A percentile compares a stretch with the other conserved stretches of the same genome.
These are phyloP conservation scores for Arenaria interpres DNA, from an alignment of 2,113 vertebrate species.

Conservation along the genomic window DNA sequence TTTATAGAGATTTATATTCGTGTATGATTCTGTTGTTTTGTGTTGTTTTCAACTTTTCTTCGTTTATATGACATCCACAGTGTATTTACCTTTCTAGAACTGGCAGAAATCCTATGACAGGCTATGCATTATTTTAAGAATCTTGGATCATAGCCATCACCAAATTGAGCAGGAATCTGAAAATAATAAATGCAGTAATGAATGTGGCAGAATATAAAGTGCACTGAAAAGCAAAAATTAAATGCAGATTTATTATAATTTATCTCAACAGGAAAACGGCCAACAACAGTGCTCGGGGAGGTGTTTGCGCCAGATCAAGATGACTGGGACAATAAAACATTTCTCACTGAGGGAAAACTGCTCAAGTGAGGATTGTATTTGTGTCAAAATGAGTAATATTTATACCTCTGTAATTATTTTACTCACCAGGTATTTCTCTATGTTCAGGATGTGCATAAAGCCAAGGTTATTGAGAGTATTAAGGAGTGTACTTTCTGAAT, in stretches of 20 bases:
- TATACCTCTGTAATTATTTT: conserved; percentile 52
- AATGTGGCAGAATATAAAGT: conserved; percentile 3
- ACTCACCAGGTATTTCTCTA: neutral
- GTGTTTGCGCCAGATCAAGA: conserved; percentile 88
- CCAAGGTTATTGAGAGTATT: neutral
- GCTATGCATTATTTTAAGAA: conserved; percentile 1
- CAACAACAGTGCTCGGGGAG: conserved; percentile 83
- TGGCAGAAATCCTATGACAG: neutral
- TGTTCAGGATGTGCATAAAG: neutral
- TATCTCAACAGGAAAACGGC: conserved; percentile 81
- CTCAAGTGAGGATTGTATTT: conserved; percentile 80
- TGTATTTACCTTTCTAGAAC: neutral
- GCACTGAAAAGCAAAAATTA: conserved; percentile 47
- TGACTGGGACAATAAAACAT: conserved; percentile 94
- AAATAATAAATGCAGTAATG: conserved; percentile 39
- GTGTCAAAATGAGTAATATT: conserved; percentile 56
- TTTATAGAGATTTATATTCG: neutral
- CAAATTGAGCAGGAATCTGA: conserved; percentile 1
- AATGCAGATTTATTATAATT: conserved; percentile 70
- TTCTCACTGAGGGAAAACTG: conserved; percentile 83
- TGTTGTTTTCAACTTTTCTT: neutral
- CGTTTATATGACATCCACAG: neutral
- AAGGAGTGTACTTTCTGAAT: neutral
- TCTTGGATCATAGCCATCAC: conserved; percentile 1
- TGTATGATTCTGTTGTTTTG: neutral